These are phyloP conservation scores for Plutomurus gul DNA, from an alignment of 1,140 invertebrate genomes.

Conservation along the genomic window DNA sequence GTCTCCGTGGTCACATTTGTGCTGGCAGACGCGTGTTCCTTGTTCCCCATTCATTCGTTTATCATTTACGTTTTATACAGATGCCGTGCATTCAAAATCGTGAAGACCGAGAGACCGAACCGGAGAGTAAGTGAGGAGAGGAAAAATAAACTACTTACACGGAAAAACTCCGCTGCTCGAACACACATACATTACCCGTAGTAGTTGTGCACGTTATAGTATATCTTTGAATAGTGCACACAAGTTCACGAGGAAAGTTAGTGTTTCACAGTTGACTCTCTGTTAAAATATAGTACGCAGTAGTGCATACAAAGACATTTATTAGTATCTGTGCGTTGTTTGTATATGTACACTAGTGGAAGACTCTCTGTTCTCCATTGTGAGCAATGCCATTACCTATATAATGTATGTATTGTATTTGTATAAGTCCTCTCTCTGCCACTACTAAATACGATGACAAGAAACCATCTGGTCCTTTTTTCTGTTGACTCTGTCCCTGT, in stretches of 20 bases:
- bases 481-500: not conserved
- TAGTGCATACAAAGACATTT: too few species aligned
- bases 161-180: not conserved
- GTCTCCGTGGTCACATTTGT: slow-evolving; percentile 43
- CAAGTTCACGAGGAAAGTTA: not conserved
- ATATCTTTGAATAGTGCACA: slow-evolving; percentile 1
- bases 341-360: too few species aligned
- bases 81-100: not conserved
- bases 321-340: too few species aligned
- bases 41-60: not conserved
- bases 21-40: slow-evolving; percentile 8
- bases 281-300: too few species aligned
- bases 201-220: too few species aligned
- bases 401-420: too few species aligned
- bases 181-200: not conserved
- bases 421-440: too few species aligned
- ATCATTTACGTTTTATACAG: not conserved
- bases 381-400: too few species aligned
- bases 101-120: not conserved
- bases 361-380: too few species aligned
- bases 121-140: slow-evolving; percentile 3
- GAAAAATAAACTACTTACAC: slow-evolving; percentile 7
- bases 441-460: slow-evolving; percentile 12
- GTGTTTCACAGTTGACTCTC: too few species aligned
- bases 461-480: not conserved